Evolutionary conservation across 2,888 invertebrate genomes (phyloP), one percentile per base, ranked within the genome.

Genomic region (Acanthococcus lagerstroemiae): DNA sequence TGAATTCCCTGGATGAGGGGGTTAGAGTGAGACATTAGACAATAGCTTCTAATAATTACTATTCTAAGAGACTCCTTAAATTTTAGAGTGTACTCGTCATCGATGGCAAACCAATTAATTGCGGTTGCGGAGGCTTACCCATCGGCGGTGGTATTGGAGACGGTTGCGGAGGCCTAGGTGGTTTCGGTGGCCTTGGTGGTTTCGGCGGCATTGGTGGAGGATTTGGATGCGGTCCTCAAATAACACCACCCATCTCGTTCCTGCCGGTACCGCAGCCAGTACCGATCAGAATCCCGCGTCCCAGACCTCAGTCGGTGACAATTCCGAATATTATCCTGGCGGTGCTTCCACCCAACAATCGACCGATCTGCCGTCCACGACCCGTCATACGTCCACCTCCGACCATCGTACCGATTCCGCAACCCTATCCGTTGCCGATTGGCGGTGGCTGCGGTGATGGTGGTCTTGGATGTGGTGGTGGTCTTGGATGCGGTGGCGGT

Each of bases 301-400:
- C 17, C 22, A 15, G 3, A 3, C 45, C 56, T 21, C 44, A 44
- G 44, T 58, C 58, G 22, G 58, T 58, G 17, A 58, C 58, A 6
- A 58, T 58, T 58, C 58, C 58, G 5, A 58, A 58, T n/a, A 58
- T 58, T 6, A 58, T 58, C 4, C 15, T 58, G 21, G 58, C 58
- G 24, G 17, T 58, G 17, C 26, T 58, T 19, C 58, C 58, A 24
- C 58, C 58, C 2, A 58, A 9, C 15, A 58, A 58, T n/a, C 45
- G 46, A 44, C 26, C 57, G 7, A 6, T 24, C 12, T 37, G 22
- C 1, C 46, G 5, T 5, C 21, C 9, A 45, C 46, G 17, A 25
- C 58, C 58, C n/a, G 46, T 46, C n/a, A 45, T n/a, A 7, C 58
- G 58, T 22, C 58, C 58, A 46, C 45, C 58, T 3, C 58, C 58